Percentiles rank a stretch among this genome's conserved stretches.
These are phyloP conservation scores for Eumacrocentrus americanus DNA, from an alignment of 2,888 invertebrate species.

Conservation along the genomic window DNA sequence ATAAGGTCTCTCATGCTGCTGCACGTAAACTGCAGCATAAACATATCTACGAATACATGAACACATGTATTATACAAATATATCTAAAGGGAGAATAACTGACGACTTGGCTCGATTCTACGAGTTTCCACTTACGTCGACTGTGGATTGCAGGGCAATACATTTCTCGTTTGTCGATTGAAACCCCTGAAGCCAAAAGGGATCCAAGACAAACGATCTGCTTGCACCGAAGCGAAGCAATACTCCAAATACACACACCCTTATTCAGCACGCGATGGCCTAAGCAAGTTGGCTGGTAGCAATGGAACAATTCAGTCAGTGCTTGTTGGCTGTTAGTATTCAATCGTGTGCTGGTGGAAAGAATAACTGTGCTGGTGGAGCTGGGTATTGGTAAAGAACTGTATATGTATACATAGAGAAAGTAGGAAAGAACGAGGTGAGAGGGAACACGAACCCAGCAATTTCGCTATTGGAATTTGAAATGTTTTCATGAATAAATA, in stretches of 20 bases:
- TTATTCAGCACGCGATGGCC: conserved; percentile 3
- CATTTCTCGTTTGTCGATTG: conserved; percentile 8
- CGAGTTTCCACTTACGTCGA: not conserved
- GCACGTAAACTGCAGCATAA: no score
- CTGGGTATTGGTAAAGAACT: no score
- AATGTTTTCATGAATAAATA: conserved; percentile 56
- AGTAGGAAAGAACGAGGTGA: conserved; percentile 9
- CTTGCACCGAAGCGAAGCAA: not conserved
- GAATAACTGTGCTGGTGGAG: not conserved
- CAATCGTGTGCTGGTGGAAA: not conserved
- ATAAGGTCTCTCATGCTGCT: no score
- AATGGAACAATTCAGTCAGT: not conserved
- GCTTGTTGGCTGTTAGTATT: not conserved
- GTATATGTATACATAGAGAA: not conserved
- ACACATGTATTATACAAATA: not conserved
- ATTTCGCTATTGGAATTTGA: conserved; percentile 52
- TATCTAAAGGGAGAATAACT: not conserved
- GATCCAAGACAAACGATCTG: not conserved
- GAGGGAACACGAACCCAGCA: conserved; percentile 27
- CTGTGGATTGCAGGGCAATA: not conserved
- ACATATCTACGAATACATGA: not conserved
- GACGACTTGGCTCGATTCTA: not conserved
- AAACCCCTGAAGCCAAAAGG: not conserved
- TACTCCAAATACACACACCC: not conserved
- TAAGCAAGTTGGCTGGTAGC: not conserved